A percentile compares a stretch with the other conserved stretches of the same genome.
These are phyloP conservation scores for Protobothrops mucrosquamatus DNA, from an alignment of 2,113 vertebrate genomes.

Conservation along the genomic window DNA sequence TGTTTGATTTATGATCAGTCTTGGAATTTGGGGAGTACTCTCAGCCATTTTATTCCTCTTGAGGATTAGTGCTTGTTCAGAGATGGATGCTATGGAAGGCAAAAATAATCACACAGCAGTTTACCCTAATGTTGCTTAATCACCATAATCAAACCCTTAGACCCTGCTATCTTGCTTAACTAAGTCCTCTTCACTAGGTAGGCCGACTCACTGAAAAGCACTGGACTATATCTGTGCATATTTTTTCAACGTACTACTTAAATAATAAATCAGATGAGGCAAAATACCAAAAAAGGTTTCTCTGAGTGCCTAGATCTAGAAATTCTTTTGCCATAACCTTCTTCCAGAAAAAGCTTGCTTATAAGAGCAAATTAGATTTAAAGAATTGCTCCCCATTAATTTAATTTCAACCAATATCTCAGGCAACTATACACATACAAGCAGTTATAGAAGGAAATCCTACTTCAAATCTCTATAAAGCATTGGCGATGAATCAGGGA, in stretches of 20 bases:
- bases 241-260: neutral
- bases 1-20: neutral
- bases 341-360: neutral
- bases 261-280: neutral
- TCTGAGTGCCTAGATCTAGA: neutral
- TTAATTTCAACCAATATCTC: neutral
- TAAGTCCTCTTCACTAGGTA: neutral
- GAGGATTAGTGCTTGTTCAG: neutral
- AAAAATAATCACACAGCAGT: neutral
- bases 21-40: neutral
- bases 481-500: neutral
- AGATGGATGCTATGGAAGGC: neutral
- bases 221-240: neutral
- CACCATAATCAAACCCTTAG: neutral
- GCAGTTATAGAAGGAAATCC: neutral
- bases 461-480: neutral
- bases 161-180: neutral
- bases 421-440: neutral
- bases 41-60: neutral
- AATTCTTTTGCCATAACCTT: neutral
- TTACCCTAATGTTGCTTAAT: neutral
- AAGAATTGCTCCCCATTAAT: neutral
- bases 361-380: neutral
- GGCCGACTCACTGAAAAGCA: neutral
- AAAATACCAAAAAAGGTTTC: neutral